phyloP scores from a whole-genome alignment of 2,888 invertebrate species.

The Pandemis cinnamomeana region DNA sequence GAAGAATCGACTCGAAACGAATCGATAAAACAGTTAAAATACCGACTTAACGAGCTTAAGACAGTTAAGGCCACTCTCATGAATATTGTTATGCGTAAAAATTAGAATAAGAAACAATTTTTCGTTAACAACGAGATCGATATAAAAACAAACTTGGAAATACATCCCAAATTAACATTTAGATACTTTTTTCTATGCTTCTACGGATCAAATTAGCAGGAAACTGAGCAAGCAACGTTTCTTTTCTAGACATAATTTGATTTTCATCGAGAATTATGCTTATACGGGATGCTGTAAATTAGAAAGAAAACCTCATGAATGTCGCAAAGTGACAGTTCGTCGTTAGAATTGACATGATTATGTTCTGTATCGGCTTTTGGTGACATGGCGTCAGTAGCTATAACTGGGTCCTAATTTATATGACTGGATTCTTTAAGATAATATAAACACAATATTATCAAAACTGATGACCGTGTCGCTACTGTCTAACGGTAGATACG shows the following conservation, averaged over 20 bases:
- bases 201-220: conserved; percentile 41
- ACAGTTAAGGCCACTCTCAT: conserved; percentile 69
- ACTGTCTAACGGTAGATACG: not conserved
- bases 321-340: conserved; percentile 25
- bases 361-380: conserved; percentile 15
- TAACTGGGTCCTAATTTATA: conserved; percentile 26
- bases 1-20: conserved; percentile 61
- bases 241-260: conserved; percentile 44
- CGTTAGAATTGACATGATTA: conserved; percentile 36
- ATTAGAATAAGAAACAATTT: conserved; percentile 67
- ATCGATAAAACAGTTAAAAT: conserved; percentile 72
- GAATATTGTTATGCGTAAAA: conserved; percentile 69
- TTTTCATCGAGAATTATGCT: conserved; percentile 51
- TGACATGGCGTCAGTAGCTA: conserved; percentile 29
- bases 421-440: conserved; percentile 22
- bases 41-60: conserved; percentile 68
- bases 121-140: conserved; percentile 46
- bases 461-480: not conserved
- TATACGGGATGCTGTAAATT: conserved; percentile 51
- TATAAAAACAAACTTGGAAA: conserved; percentile 12
- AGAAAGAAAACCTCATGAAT: conserved; percentile 37
- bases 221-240: conserved; percentile 9
- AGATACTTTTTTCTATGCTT: conserved; percentile 25
- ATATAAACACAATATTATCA: conserved; percentile 7
- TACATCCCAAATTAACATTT: conserved; percentile 6